Conservation (phyloP, 2,113 vertebrate genomes). For the Lasiurus cinereus region DNA sequence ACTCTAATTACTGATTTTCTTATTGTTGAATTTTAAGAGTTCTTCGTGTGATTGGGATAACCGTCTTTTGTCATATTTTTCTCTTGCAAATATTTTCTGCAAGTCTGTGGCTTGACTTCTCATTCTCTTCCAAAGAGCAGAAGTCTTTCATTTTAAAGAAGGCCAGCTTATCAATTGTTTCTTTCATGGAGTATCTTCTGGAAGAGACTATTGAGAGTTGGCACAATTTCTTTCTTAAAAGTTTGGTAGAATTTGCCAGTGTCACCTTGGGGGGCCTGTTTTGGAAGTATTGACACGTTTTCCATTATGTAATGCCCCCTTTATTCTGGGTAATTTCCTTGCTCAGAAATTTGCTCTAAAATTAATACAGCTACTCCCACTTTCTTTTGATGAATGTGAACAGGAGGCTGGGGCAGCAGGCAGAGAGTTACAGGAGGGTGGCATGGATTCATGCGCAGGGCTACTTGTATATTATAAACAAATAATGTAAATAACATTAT, state of each 20-base stretch:
- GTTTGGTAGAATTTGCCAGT: background rate
- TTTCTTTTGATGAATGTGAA: background rate
- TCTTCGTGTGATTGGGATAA: background rate
- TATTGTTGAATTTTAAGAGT: background rate
- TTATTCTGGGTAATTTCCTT: background rate
- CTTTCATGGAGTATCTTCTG: background rate
- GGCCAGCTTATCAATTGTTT: background rate
- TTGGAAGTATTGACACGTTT: background rate
- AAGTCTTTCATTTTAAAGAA: background rate
- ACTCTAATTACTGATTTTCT: background rate
- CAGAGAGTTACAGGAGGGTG: too few species aligned
- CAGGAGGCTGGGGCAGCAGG: too few species aligned
- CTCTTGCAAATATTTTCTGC: background rate
- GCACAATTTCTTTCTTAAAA: background rate
- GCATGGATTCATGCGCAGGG: too few species aligned
- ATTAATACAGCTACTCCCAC: background rate
- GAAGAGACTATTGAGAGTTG: background rate
- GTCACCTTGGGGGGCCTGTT: background rate
- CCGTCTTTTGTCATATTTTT: background rate
- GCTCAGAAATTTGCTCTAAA: background rate
- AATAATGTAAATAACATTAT: background rate
- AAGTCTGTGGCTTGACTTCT: background rate
- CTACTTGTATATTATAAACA: background rate
- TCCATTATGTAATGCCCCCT: background rate
- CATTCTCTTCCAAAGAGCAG: background rate